Percentiles rank a stretch among this genome's conserved stretches.
Conservation (phyloP, 2,113 vertebrate species). For the Rhea pennata region DNA sequence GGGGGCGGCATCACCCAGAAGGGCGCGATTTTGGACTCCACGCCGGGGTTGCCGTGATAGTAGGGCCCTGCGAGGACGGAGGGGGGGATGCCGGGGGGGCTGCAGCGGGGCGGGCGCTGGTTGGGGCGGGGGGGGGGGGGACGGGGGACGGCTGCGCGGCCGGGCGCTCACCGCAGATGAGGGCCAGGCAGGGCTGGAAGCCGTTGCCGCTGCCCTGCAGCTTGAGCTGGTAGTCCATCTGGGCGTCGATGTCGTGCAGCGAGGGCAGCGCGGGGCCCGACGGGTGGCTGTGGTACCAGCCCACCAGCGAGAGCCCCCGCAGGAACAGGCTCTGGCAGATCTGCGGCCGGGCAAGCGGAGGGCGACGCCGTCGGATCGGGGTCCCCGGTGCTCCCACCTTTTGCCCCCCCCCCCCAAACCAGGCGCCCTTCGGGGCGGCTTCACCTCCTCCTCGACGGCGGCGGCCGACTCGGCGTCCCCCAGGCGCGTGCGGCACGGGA, state of each 20-base stretch:
- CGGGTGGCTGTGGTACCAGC: conserved; percentile 98
- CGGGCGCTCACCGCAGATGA: conserved; percentile 87
- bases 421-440: neutral
- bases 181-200: conserved; percentile 94
- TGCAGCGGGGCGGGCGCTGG: accelerated
- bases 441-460: too few species aligned
- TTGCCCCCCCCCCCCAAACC: too few species aligned
- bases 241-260: conserved; percentile 92
- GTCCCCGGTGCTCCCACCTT: neutral
- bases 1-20: conserved; percentile 97
- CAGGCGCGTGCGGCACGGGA: conserved; percentile 91
- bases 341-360: conserved; percentile 52
- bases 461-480: conserved; percentile 78
- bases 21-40: conserved; percentile 91
- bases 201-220: conserved; percentile 93
- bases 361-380: accelerated
- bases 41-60: conserved; percentile 88
- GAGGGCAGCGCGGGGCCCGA: conserved; percentile 89
- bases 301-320: conserved; percentile 92
- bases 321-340: conserved; percentile 96
- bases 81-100: neutral
- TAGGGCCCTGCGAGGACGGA: conserved; percentile 83
- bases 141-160: too few species aligned
- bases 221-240: conserved; percentile 96
- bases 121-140: too few species aligned